Base-by-base conservation (phyloP, 2,797 vertebrate genomes). In the Tapera naevia region DNA sequence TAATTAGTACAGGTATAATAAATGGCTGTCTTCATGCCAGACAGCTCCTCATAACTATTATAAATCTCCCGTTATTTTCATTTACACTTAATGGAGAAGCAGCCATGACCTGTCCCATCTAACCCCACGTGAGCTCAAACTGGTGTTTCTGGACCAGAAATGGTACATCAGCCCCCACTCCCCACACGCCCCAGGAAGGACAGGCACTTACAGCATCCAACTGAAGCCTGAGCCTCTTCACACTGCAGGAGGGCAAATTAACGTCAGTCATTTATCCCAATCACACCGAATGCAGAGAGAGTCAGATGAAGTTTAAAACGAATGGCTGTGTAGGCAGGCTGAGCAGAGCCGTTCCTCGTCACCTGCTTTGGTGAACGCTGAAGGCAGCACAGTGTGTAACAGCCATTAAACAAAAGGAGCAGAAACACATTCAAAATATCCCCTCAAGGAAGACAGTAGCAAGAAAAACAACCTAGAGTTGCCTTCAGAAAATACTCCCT, bases 261-360 rank as follows among this genome's bases (percentile, higher is more conserved):
- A 96, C 97, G 94, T 92, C 95, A 93, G 67, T 81, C 95, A 96
- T 93, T 96, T 91, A 88, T 72, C 91, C 79, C 87, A 93, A 93
- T 90, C 80, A 72, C 66, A 94, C 23, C 88, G 90, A 92, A 92
- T 87, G 94, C 66, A 91, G 88, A 45, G 80, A 86, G 39, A 80
- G 74, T 53, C 10, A n/a, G 87, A 58, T 95, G 96, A 45, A 57
- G 66, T 83, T 76, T 96, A 86, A 72, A 96, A 96, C 7, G 66
- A 97, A 94, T 56, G 94, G 91, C 80, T 88, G 89, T 19, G 94
- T 73, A 84, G 91, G 94, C 93, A 94, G 83, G 79, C 89, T 46
- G 64, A 89, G 90, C 76, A 7, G 84, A 93, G 93, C 64, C 5
- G 2, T 73, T 93, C 64, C 75, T 74, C 33, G 0, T 54, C 76